Percentiles rank a stretch among this genome's conserved stretches.
phyloP scores from a whole-genome alignment of 2,797 vertebrate species.

The Xiphophorus birchmanni region DNA sequence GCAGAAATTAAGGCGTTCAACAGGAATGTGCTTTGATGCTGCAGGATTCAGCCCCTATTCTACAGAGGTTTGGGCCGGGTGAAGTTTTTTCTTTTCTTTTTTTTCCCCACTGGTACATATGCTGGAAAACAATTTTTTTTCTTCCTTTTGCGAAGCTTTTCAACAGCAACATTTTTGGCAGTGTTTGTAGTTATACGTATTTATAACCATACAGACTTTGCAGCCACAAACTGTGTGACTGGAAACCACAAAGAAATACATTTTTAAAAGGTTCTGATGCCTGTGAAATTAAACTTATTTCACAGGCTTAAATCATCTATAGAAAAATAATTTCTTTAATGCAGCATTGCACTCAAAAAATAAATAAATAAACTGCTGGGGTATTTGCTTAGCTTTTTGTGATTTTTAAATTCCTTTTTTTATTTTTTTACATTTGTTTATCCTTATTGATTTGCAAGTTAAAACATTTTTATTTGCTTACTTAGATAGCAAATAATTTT shows the following conservation, averaged over 20 bases:
- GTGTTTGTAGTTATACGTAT: constrained; percentile 51
- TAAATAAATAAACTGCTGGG: constrained; percentile 67
- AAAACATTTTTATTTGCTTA: constrained; percentile 11
- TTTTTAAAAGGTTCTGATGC: constrained; percentile 52
- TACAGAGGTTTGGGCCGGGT: constrained; percentile 23
- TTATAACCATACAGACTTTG: constrained; percentile 45
- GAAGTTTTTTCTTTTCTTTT: constrained; percentile 18
- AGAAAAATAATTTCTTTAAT: constrained; percentile 86
- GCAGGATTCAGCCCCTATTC: constrained; percentile 55
- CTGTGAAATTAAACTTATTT: constrained; percentile 66
- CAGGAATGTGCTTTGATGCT: constrained; percentile 53
- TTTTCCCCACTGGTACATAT: constrained; percentile 20
- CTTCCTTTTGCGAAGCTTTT: constrained; percentile 55
- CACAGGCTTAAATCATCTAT: constrained; percentile 74
- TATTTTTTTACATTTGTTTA: neutral
- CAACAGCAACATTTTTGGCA: constrained; percentile 61
- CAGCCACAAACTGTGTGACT: constrained; percentile 29
- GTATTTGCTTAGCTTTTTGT: constrained; percentile 7
- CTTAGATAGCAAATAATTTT: constrained; percentile 16
- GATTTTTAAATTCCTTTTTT: neutral
- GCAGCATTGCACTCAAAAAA: constrained; percentile 71
- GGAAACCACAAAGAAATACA: constrained; percentile 55
- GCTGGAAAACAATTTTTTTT: constrained; percentile 42
- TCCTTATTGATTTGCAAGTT: constrained; percentile 15
- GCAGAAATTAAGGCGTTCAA: constrained; percentile 61